These are phyloP conservation scores for Sinosuthora webbiana DNA, from an alignment of 2,113 vertebrate genomes.

Conservation along the genomic window DNA sequence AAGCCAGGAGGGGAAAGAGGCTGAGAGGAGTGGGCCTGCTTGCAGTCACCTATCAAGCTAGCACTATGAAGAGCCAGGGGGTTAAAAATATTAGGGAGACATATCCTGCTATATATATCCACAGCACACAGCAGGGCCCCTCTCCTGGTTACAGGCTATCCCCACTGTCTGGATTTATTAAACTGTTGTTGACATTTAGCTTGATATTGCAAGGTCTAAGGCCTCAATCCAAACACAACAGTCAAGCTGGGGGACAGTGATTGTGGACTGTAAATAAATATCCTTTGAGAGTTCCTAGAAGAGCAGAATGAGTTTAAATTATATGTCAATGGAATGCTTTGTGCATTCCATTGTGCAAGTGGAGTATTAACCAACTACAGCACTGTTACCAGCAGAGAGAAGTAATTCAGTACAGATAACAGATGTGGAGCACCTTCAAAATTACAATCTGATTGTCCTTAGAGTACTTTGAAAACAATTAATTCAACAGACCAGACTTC, in stretches of 20 bases:
- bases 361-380: not conserved
- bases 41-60: not conserved
- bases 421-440: not conserved
- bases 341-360: too few species aligned
- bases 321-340: not conserved
- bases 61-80: not conserved
- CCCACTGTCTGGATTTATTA: not conserved
- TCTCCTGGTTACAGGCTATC: not conserved
- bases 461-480: not conserved
- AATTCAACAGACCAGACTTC: not conserved
- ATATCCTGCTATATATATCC: not conserved
- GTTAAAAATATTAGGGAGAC: not conserved
- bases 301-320: not conserved
- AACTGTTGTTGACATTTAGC: not conserved
- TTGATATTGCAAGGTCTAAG: not conserved
- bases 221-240: not conserved
- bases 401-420: not conserved
- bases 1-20: not conserved
- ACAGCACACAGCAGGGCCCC: not conserved
- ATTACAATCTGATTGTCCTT: not conserved
- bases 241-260: not conserved
- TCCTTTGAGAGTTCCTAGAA: not conserved
- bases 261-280: constrained; percentile 7
- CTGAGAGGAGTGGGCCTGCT: not conserved
- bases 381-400: not conserved